A percentile compares a stretch with the other conserved stretches of the same genome.
Evolutionary conservation across 2,888 invertebrate species (phyloP).

Genomic region (Epinotia bilunana): DNA sequence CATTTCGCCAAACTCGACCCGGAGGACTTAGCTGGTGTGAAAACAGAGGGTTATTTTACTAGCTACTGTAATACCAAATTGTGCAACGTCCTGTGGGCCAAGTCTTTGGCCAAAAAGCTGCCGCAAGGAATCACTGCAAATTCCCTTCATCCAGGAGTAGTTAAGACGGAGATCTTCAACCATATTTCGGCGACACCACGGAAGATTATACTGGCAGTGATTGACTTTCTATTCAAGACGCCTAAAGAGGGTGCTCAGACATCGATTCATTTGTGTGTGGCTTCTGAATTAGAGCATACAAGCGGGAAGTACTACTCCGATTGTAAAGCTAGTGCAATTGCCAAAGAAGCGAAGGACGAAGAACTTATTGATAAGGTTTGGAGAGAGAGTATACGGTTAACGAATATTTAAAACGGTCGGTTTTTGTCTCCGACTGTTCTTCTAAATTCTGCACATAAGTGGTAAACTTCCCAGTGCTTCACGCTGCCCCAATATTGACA

Average conservation of each 20-base stretch:
- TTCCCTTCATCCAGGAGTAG: constrained; percentile 92
- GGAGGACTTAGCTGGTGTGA: constrained; percentile 54
- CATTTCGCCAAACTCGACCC: constrained; percentile 78
- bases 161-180: constrained; percentile 90
- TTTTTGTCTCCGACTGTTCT: not conserved
- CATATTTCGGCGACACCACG: constrained; percentile 74
- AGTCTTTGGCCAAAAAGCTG: constrained; percentile 69
- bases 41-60: constrained; percentile 57
- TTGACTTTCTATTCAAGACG: constrained; percentile 87
- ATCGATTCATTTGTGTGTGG: constrained; percentile 88
- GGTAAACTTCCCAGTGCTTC: too few relatives aligned
- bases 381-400: constrained; percentile 76
- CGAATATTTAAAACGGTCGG: not conserved
- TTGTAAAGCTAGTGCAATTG: constrained; percentile 85
- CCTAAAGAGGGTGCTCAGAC: constrained; percentile 92
- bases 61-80: constrained; percentile 80
- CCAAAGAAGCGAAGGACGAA: constrained; percentile 84
- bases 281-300: constrained; percentile 87
- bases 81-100: constrained; percentile 71
- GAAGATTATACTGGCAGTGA: constrained; percentile 80
- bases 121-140: constrained; percentile 88
- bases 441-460: too few relatives aligned
- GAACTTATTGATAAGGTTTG: constrained; percentile 90
- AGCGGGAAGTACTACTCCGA: constrained; percentile 92
- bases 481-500: too few relatives aligned